phyloP scores from a whole-genome alignment of 2,113 vertebrate species.

The Pardalotus punctatus region DNA sequence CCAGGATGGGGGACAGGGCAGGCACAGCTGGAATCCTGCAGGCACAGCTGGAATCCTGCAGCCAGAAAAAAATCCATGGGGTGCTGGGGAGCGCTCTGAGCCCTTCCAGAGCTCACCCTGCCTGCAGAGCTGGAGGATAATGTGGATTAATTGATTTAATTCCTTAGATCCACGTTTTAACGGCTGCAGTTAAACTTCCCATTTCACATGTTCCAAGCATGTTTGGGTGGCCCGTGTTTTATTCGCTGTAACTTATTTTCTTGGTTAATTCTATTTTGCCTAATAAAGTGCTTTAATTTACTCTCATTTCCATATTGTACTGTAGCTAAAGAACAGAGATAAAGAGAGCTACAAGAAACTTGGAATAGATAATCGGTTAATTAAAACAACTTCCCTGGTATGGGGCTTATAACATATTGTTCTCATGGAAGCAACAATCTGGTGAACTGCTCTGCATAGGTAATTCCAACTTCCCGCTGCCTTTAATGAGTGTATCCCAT shows the following conservation, averaged over 20 bases:
- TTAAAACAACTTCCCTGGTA: constrained; percentile 55
- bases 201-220: not conserved
- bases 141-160: not conserved
- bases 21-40: not conserved
- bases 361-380: constrained; percentile 58
- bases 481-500: not conserved
- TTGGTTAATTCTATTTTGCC: not conserved
- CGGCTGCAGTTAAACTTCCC: not conserved
- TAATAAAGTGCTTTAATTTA: constrained; percentile 48
- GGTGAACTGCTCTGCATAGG: constrained; percentile 28
- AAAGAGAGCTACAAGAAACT: constrained; percentile 19
- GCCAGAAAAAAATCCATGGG: rapidly evolving
- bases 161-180: not conserved
- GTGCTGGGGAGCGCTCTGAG: not conserved
- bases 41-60: not conserved
- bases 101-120: not conserved
- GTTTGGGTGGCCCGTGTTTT: not conserved
- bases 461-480: constrained; percentile 39
- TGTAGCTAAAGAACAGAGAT: constrained; percentile 56
- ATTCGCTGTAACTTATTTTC: not conserved
- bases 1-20: not conserved
- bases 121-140: not conserved
- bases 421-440: constrained; percentile 25
- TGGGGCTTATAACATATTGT: constrained; percentile 43
- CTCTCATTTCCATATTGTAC: constrained; percentile 41